Percentiles rank a stretch among this genome's conserved stretches.
phyloP scores from a whole-genome alignment of 2,797 vertebrate genomes.

The Sphaeramia orbicularis region DNA sequence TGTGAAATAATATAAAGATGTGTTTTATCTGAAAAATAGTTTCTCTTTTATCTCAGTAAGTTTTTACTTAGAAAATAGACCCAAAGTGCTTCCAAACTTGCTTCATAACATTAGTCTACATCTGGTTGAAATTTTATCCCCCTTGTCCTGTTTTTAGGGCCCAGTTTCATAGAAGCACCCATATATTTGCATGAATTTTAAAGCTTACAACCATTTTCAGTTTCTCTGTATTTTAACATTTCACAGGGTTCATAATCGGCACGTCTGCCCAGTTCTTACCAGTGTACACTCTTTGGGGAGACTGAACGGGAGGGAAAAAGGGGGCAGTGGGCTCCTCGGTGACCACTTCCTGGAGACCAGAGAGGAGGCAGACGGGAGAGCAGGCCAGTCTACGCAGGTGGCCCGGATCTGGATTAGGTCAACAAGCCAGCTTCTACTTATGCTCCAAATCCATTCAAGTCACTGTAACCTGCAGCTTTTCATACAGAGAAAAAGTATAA shows the following conservation, averaged over 20 bases:
- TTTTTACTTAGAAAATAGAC: no score
- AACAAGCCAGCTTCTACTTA: conserved; percentile 59
- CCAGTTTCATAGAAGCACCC: no score
- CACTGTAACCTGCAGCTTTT: conserved; percentile 30
- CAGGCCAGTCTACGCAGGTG: conserved; percentile 79
- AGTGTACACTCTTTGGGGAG: conserved; percentile 3
- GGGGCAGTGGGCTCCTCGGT: conserved; percentile 61
- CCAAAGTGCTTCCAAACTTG: no score
- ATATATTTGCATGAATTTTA: no score
- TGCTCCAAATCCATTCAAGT: conserved; percentile 44
- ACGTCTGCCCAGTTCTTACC: neutral
- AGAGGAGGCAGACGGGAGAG: conserved; percentile 81
- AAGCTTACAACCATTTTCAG: no score
- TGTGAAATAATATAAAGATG: no score
- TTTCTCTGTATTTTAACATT: no score
- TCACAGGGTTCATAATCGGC: neutral
- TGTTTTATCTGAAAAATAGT: no score
- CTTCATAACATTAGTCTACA: no score
- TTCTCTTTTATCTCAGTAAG: no score
- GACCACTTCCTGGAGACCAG: conserved; percentile 80
- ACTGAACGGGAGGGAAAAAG: conserved; percentile 28
- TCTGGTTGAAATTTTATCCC: no score
- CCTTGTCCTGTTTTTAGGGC: no score
- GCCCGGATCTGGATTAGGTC: conserved; percentile 78
- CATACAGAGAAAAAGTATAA: neutral